These are phyloP conservation scores for Sphyrna mokarran DNA, from an alignment of 2,113 vertebrate genomes.

Conservation along the genomic window DNA sequence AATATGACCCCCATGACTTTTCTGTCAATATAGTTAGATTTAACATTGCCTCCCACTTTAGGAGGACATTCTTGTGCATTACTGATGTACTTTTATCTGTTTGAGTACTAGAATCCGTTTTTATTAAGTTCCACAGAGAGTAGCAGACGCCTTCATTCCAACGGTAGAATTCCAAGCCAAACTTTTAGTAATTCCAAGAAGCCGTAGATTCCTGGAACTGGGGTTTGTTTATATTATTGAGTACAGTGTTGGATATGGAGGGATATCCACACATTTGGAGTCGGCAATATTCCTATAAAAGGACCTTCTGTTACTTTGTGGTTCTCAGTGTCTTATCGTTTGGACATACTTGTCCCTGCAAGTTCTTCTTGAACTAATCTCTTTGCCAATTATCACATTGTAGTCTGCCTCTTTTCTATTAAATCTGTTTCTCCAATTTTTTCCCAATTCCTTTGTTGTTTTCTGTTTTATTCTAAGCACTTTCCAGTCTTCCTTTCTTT, in stretches of 20 bases:
- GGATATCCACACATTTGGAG: background rate
- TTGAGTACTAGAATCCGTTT: background rate
- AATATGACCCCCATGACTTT: background rate
- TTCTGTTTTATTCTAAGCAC: background rate
- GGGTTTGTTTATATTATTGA: slow-evolving; percentile 15
- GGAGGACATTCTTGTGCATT: background rate
- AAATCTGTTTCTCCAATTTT: background rate
- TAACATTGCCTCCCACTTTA: background rate
- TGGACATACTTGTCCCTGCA: background rate
- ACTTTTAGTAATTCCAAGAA: slow-evolving; percentile 6
- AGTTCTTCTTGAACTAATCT: background rate
- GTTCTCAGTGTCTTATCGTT: background rate
- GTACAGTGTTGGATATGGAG: background rate
- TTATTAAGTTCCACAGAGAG: background rate
- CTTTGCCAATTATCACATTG: background rate
- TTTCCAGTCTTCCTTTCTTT: background rate
- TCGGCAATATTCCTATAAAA: slow-evolving; percentile 5
- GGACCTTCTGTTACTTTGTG: background rate
- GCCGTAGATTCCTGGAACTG: background rate
- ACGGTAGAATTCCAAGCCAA: slow-evolving; percentile 6
- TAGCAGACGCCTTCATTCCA: background rate
- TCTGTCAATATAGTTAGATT: background rate
- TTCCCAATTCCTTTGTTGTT: background rate
- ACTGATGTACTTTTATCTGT: background rate
- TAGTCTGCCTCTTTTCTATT: background rate